Evolutionary conservation across 1,140 invertebrate species (phyloP), one percentile per base, ranked within the genome.

Genomic region (Ceratosolen fusciceps): DNA sequence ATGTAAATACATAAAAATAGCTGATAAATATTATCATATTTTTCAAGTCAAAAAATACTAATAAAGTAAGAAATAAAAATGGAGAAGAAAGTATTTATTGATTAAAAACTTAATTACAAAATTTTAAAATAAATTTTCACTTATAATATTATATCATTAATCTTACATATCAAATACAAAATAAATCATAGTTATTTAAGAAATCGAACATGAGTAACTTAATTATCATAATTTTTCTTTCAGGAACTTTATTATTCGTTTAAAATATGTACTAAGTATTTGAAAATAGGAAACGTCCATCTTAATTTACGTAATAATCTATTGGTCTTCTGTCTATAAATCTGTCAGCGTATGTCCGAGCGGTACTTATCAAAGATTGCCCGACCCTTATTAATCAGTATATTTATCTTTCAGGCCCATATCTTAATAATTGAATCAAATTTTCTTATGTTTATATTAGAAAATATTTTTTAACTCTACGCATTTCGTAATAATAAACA

Each of bases 41-140:
- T 29, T 29, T 12, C 26, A 24, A n/a, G 9, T 14, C 8, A n/a
- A 19, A 68, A 68, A 70, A 70, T 52, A 70, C 39, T 21, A 65
- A 65, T 65, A 65, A 37, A 37, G 60, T 65, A n/a, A 37, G 8
- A 37, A 65, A 65, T 14, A 9, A 37, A 62, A 19, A 52, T 7
- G 39, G 39, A 12, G n/a, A n/a, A 47, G 10, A 52, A 8, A 52
- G 19, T 65, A 37, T 37, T 65, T 37, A 47, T 47, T 29, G 21
- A 14, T 68, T 43, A 10, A 10, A 62, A 0, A n/a, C 4, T 43
- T 21, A 67, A 19, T 3, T 24, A 67, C 4, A 2, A 34, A 21
- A 21, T 71, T n/a, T 71, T 81, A 68, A 16, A 81, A 81, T 81
- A n/a, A n/a, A 60, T 78, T 76, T 85, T 85, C 81, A 83, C 84